Evolutionary conservation across 2,797 vertebrate genomes (phyloP), one percentile per base, ranked within the genome.

Genomic region (Pelodytes ibericus): DNA sequence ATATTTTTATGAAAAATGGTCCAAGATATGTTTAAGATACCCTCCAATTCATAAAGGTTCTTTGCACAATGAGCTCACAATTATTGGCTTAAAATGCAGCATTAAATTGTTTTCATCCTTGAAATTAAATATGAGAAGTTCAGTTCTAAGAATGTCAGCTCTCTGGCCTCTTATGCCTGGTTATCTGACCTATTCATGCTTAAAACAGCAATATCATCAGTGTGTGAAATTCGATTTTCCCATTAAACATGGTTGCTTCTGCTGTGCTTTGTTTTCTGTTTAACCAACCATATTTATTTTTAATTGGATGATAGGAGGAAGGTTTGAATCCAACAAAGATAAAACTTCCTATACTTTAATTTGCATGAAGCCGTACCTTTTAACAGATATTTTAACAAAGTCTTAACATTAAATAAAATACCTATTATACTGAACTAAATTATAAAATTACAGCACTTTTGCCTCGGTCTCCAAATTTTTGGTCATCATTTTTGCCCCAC

Each of bases 271-370:
- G 75, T 78, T 78, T 78, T 78, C 24, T 78, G 75, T 72, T 41
- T 78, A 78, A 78, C 75, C 75, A 78, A 72, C 69, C 75, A 78
- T 78, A 60, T 67, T 78, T 72, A 78, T 78, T 78, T 78, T 78
- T 78, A 78, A 78, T 78, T 78, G 70, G 63, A 72, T 72, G 62
- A 36, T 72, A 72, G 63, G 56, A 67, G 30, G 62, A 31, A 72
- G 62, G 64, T 61, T 51, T 61, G 75, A 61, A 60, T 53, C 56
- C 41, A 51, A 58, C 51, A 41, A 60, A 60, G 75, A 78, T 78
- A 78, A 72, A 70, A 65, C 16, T 71, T 36, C 22, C 53, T 41
- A 69, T 62, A 62, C 39, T 60, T 72, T 47, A 3, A 78, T 78
- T 72, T 78, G 30, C 59, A 70, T 64, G 41, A 63, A 63, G 60